Evolutionary conservation across 2,797 vertebrate species (phyloP).

Genomic region (Sebastes variabilis): DNA sequence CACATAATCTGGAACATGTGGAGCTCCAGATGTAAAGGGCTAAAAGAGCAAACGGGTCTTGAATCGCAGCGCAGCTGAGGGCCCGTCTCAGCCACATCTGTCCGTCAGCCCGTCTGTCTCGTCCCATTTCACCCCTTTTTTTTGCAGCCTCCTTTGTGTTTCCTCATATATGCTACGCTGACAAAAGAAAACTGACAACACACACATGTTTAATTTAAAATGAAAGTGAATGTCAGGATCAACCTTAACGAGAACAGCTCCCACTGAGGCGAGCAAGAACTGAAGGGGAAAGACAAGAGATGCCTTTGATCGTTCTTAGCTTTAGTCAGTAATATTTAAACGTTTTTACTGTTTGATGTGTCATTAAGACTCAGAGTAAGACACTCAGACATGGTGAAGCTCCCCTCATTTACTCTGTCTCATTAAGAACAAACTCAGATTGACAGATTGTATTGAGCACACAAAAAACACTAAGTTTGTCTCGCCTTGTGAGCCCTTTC

Average conservation of each 20-base stretch:
- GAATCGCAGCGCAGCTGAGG: not conserved
- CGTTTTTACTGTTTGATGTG: constrained; percentile 13
- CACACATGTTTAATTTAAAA: constrained; percentile 2
- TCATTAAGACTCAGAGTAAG: constrained; percentile 3
- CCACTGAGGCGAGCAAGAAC: constrained; percentile 7
- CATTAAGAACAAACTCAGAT: not conserved
- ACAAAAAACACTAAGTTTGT: not conserved
- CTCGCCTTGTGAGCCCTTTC: not conserved
- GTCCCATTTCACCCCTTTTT: not conserved
- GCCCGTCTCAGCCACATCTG: constrained; percentile 5
- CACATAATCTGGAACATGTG: constrained; percentile 45
- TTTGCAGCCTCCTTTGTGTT: constrained; percentile 2
- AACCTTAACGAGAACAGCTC: constrained; percentile 20
- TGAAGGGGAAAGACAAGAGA: constrained; percentile 14
- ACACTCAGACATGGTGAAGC: not conserved
- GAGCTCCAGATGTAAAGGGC: constrained; percentile 40
- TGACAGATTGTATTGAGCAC: not conserved
- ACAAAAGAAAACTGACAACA: constrained; percentile 22
- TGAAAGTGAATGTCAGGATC: constrained; percentile 11
- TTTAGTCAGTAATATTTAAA: constrained; percentile 16
- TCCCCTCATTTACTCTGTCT: not conserved
- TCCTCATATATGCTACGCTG: not conserved
- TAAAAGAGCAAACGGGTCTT: constrained; percentile 25
- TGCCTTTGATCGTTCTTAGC: constrained; percentile 34
- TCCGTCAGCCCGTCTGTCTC: constrained; percentile 5